Evolutionary conservation across 2,888 invertebrate species (phyloP).

Genomic region (Odontothrips loti): DNA sequence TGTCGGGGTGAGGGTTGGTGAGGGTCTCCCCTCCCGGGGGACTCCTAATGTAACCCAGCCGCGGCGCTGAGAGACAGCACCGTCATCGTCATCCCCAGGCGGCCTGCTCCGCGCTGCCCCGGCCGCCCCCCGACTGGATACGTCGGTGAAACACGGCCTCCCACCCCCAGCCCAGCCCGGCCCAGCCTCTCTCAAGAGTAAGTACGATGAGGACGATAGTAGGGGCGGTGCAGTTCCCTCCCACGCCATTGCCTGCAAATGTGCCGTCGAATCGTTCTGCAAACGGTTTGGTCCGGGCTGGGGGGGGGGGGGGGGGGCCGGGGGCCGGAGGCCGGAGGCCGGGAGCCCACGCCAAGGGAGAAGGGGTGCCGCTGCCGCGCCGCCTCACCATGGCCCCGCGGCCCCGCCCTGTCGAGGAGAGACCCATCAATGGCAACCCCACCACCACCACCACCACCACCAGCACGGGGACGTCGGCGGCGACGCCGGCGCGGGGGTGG

Average conservation of each 20-base stretch:
- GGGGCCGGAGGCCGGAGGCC: not conserved
- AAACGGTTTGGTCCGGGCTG: not conserved
- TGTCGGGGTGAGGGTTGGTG: too few relatives aligned
- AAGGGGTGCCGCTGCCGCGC: too few relatives aligned
- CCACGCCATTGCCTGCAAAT: constrained; percentile 9
- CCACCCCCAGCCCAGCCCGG: not conserved
- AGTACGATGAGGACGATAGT: not conserved
- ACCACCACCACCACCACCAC: not conserved
- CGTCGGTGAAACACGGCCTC: not conserved
- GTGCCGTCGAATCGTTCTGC: not conserved
- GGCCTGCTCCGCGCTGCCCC: not conserved
- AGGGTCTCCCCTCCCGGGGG: too few relatives aligned
- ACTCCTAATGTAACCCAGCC: too few relatives aligned
- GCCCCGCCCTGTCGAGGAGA: constrained; percentile 8
- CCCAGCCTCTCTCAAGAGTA: not conserved
- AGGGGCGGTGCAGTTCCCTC: not conserved
- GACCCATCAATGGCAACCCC: constrained; percentile 21
- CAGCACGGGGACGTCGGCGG: not conserved
- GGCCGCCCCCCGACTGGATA: not conserved
- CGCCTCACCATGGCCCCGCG: too few relatives aligned
- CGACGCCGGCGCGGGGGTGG: not conserved
- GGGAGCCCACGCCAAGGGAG: not conserved
- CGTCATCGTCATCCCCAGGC: not conserved
- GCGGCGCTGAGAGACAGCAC: too few relatives aligned
- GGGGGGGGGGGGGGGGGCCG: not conserved